Evolutionary conservation across 2,888 invertebrate species (phyloP).

Genomic region (Pandemis heparana): DNA sequence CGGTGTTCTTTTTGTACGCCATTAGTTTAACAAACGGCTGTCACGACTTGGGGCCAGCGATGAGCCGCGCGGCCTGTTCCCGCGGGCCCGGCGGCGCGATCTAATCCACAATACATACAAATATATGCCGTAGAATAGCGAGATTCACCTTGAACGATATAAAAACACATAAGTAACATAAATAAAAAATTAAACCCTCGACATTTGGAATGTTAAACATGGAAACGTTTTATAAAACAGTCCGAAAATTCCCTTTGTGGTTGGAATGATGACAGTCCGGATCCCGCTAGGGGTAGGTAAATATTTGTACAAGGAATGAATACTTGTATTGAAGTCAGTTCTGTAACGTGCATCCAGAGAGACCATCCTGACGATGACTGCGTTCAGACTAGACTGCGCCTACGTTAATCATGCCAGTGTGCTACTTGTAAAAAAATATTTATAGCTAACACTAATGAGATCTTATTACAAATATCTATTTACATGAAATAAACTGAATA

Average conservation of each 20-base stretch:
- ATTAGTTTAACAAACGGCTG: slow-evolving; percentile 79
- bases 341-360: too few relatives aligned
- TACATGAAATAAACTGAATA: too few relatives aligned
- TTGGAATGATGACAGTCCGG: background rate
- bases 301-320: background rate
- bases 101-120: background rate
- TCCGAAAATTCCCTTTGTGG: too few relatives aligned
- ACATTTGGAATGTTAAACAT: background rate
- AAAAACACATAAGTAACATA: background rate
- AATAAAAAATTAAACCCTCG: background rate
- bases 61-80: slow-evolving; percentile 26
- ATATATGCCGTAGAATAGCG: background rate
- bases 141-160: background rate
- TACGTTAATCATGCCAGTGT: too few relatives aligned
- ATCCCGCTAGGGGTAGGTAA: background rate
- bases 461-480: too few relatives aligned
- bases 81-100: slow-evolving; percentile 30
- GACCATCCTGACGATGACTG: too few relatives aligned
- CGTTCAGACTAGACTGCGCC: too few relatives aligned
- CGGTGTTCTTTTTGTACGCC: slow-evolving; percentile 76
- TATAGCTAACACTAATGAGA: too few relatives aligned
- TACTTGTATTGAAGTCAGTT: too few relatives aligned
- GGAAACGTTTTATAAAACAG: background rate
- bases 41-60: slow-evolving; percentile 74
- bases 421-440: too few relatives aligned